Evolutionary conservation across 2,888 invertebrate genomes (phyloP), one percentile per base, ranked within the genome.

Genomic region (Alsophila aescularia): DNA sequence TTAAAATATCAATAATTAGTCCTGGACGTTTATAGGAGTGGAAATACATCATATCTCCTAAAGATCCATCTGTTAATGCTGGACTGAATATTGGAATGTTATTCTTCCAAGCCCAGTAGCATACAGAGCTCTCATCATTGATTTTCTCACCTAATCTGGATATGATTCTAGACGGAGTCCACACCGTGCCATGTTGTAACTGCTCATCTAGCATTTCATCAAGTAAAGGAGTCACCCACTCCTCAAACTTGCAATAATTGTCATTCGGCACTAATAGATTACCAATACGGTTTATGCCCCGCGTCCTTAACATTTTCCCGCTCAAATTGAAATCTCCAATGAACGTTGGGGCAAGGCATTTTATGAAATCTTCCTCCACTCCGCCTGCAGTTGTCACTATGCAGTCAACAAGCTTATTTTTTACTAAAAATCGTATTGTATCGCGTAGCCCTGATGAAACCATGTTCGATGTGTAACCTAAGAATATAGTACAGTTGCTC

Each of bases 1-100:
- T 96, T 15, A 98, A 92, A 77, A 99, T 98, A 81, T 99, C 99
- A 41, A 99, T 90, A 21, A 98, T 92, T 6, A 99, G 92, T 0
- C 99, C 99, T 0, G 99, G 98, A 79, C 96, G 96, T 68, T 95
- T 96, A 79, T 95, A 98, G 0, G 98, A 98, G 87, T 99, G 99
- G 78, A 99, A 98, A 83, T 98, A 99, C 94, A 99, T 96, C 99
- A 99, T 99, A 80, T 99, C 99, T 0, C 99, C 98, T 58, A 97
- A 90, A 67, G 98, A 98, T 0, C 99, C 99, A 90, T 99, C 99
- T 0, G 99, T 99, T 58, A 99, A 88, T 0, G 99, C 99, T 0
- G 99, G 99, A 87, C 98, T 97, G 81, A 97, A 99, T 0, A 99
- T 96, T 0, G 99, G 99, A 78, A 99, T 99, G 75, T 97, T 95